Percentiles rank a stretch among this genome's conserved stretches.
Conservation (phyloP, 2,888 invertebrate species). For the Stenchaetothrips biformis region DNA sequence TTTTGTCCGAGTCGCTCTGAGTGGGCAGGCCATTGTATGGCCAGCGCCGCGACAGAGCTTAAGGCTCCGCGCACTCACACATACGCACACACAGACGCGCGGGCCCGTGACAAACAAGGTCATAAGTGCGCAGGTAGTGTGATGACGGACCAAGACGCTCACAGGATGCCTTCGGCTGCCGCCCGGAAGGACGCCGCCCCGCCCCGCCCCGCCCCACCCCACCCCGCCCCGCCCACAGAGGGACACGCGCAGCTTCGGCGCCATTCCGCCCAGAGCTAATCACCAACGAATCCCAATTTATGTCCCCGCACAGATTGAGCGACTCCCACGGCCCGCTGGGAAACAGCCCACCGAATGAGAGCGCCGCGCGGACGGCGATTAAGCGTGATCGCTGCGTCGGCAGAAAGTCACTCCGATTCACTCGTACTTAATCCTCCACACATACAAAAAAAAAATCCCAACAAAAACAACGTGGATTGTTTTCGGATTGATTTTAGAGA, state of each 20-base stretch:
- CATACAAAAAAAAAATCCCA: too few species aligned
- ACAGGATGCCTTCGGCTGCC: not conserved
- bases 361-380: too few species aligned
- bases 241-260: too few species aligned
- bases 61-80: not conserved
- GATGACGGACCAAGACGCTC: not conserved
- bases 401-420: not conserved
- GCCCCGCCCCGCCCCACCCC: not conserved
- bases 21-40: slow-evolving; percentile 19
- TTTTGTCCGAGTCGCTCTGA: not conserved
- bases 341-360: too few species aligned
- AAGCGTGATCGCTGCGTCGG: not conserved
- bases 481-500: too few species aligned
- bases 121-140: slow-evolving; percentile 9
- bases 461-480: too few species aligned
- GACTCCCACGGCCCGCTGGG: too few species aligned
- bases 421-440: too few species aligned
- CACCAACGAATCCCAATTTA: too few species aligned
- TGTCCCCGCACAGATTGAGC: too few species aligned
- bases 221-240: not conserved
- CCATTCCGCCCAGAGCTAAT: too few species aligned
- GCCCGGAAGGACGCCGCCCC: not conserved
- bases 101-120: not conserved
- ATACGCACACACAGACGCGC: not conserved
- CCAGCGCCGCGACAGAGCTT: not conserved